Percentiles rank a stretch among this genome's conserved stretches.
Conservation (phyloP, 2,888 invertebrate genomes). For the Ennomos quercinarius region DNA sequence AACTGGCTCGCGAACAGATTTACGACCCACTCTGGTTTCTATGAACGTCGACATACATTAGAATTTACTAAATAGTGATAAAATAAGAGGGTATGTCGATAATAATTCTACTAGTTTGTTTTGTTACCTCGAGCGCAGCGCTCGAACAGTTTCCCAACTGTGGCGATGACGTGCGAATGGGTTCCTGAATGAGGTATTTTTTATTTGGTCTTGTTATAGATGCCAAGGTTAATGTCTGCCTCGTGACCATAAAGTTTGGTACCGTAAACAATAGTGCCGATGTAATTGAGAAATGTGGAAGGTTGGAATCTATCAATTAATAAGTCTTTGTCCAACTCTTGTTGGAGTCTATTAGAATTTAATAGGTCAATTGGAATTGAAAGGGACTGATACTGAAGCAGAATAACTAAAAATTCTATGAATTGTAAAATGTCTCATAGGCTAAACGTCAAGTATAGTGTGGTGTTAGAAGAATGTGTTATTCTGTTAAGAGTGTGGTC, state of each 20-base stretch:
- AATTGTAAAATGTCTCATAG: too few relatives aligned
- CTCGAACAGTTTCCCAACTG: constrained; percentile 42
- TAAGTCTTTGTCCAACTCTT: constrained; percentile 1
- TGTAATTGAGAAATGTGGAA: constrained; percentile 9
- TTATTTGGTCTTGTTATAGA: constrained; percentile 53
- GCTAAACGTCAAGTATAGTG: too few relatives aligned
- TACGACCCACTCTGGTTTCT: constrained; percentile 67
- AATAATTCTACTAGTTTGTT: constrained; percentile 71
- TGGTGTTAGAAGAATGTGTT: too few relatives aligned
- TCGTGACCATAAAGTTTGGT: constrained; percentile 2
- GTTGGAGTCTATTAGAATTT: constrained; percentile 17
- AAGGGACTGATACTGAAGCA: constrained; percentile 3
- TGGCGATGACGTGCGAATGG: constrained; percentile 54
- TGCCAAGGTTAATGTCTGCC: constrained; percentile 64
- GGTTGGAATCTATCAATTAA: constrained; percentile 18
- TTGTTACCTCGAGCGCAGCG: constrained; percentile 45
- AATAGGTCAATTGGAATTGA: constrained; percentile 16
- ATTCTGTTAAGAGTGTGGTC: background rate
- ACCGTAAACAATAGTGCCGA: constrained; percentile 9
- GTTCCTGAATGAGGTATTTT: constrained; percentile 45
- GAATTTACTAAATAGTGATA: constrained; percentile 67
- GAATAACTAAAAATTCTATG: too few relatives aligned
- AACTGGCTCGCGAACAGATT: constrained; percentile 62
- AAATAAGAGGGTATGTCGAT: constrained; percentile 57
- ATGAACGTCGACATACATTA: constrained; percentile 74